These are phyloP conservation scores for Brachionus plicatilis DNA, from an alignment of 1,140 invertebrate genomes.

Conservation along the genomic window DNA sequence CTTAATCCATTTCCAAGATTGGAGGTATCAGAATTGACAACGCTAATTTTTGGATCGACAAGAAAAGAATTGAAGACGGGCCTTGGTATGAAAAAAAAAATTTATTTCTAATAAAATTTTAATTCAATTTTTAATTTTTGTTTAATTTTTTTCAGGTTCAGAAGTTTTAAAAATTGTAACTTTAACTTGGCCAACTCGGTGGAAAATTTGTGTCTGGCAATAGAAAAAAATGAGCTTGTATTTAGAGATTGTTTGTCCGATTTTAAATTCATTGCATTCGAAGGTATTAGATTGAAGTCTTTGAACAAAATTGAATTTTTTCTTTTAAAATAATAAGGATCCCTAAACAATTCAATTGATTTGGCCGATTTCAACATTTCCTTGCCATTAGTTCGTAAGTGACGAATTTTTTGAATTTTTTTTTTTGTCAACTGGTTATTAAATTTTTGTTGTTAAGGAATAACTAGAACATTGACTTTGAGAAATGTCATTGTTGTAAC, in stretches of 20 bases:
- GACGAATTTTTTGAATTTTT: not conserved
- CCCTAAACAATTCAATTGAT: not conserved
- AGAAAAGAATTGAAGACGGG: not conserved
- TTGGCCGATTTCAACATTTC: not conserved
- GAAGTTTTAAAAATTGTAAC: not conserved
- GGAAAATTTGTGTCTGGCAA: not conserved
- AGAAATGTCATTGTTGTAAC: not conserved
- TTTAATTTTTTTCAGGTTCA: not conserved
- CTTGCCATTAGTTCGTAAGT: not conserved
- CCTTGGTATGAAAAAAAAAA: not conserved
- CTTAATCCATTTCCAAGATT: not conserved
- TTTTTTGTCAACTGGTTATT: not conserved
- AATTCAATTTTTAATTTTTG: not conserved
- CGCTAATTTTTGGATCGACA: not conserved
- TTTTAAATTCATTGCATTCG: not conserved
- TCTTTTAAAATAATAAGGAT: not conserved
- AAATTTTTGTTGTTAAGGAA: not conserved
- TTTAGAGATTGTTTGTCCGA: not conserved
- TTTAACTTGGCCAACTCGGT: not conserved
- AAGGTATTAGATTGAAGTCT: not conserved
- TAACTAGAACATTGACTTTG: not conserved
- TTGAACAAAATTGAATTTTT: not conserved
- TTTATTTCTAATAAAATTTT: too few relatives aligned
- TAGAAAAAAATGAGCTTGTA: not conserved
- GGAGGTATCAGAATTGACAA: not conserved